Evolutionary conservation across 2,113 vertebrate species (phyloP).

Genomic region (Emberiza fucata): DNA sequence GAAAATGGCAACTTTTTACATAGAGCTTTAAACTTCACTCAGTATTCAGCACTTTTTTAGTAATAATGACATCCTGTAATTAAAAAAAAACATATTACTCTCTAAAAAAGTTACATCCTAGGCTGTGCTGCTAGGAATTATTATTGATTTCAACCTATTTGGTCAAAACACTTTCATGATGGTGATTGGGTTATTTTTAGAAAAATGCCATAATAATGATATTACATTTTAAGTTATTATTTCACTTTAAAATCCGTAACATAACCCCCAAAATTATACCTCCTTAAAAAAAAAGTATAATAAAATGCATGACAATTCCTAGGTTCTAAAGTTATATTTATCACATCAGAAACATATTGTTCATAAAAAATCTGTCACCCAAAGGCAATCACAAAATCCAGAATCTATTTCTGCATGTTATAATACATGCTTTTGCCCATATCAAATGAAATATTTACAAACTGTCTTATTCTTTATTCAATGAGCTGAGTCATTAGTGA

Average conservation of each 20-base stretch:
- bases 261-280: accelerated
- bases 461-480: background rate
- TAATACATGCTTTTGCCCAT: background rate
- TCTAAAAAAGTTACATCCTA: background rate
- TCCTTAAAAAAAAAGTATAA: background rate
- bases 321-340: background rate
- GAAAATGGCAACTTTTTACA: background rate
- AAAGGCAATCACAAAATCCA: background rate
- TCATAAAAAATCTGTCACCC: background rate
- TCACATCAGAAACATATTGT: background rate
- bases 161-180: background rate
- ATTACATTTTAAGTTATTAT: background rate
- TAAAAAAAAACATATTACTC: background rate
- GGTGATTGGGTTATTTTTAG: background rate
- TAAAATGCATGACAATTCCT: accelerated
- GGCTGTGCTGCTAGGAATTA: background rate
- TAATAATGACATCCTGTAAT: background rate
- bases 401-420: background rate
- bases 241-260: background rate
- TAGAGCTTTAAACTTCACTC: background rate
- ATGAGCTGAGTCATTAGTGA: background rate
- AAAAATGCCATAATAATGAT: background rate
- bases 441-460: background rate
- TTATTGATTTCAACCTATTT: background rate
- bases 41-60: background rate